A percentile compares a stretch with the other conserved stretches of the same genome.
phyloP scores from a whole-genome alignment of 2,888 invertebrate genomes.

The Leptothorax acervorum region DNA sequence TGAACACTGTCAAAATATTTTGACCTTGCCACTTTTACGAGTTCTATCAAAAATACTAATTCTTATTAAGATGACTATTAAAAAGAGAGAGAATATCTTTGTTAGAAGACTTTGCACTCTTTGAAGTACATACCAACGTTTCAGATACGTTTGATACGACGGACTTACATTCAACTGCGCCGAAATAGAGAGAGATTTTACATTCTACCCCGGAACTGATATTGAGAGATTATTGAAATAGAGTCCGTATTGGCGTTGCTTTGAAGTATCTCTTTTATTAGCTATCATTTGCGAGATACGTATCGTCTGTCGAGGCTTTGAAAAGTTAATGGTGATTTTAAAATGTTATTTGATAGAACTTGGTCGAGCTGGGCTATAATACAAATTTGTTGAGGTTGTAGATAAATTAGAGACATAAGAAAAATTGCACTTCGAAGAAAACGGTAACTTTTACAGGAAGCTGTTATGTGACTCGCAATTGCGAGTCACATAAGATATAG shows the following conservation, averaged over 20 bases:
- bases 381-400: not conserved
- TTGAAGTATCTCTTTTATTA: not conserved
- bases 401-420: not conserved
- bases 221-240: too few species aligned
- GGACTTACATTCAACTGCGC: too few species aligned
- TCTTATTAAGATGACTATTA: too few species aligned
- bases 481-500: not conserved
- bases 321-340: not conserved
- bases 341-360: not conserved
- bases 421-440: conserved; percentile 7
- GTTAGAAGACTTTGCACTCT: too few species aligned
- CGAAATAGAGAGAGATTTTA: not conserved
- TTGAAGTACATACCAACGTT: too few species aligned
- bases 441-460: too few species aligned
- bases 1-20: too few species aligned
- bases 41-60: too few species aligned
- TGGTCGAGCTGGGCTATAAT: not conserved
- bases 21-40: too few species aligned
- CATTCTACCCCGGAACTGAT: not conserved
- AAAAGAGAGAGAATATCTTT: too few species aligned
- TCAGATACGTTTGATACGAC: too few species aligned
- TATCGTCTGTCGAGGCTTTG: not conserved
- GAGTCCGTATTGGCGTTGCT: not conserved
- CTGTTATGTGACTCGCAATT: not conserved
- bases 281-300: not conserved